Percentiles rank a stretch among this genome's conserved stretches.
Conservation (phyloP, 2,113 vertebrate species). For the Cygnus atratus region DNA sequence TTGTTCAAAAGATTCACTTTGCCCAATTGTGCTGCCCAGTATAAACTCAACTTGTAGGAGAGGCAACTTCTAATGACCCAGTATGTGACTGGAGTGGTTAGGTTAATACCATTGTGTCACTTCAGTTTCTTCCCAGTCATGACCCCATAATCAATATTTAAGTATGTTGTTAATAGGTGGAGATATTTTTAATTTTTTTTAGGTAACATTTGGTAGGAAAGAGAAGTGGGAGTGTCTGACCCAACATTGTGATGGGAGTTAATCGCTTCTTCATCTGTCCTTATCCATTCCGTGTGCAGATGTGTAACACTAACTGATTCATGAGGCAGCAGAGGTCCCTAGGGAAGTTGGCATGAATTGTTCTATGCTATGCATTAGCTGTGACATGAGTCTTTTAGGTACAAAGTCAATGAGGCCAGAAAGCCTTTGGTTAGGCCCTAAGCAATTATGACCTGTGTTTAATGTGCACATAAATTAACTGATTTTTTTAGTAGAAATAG, state of each 20-base stretch:
- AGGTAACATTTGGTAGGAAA: conserved; percentile 12
- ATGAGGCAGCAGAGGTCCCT: not conserved
- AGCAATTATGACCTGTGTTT: not conserved
- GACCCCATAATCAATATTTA: not conserved
- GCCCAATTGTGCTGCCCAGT: fast-evolving
- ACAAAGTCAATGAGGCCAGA: not conserved
- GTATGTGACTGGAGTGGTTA: not conserved
- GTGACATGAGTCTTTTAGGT: not conserved
- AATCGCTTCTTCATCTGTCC: not conserved
- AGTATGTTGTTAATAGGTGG: not conserved
- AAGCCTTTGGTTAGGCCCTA: not conserved
- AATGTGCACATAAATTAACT: not conserved
- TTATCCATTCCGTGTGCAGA: conserved; percentile 20
- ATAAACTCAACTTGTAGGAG: not conserved
- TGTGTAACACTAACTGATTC: not conserved
- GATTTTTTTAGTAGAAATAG: not conserved
- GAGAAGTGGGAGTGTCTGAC: conserved; percentile 34
- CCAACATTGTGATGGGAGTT: not conserved
- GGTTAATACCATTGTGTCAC: not conserved
- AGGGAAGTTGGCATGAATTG: not conserved
- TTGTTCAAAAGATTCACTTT: not conserved
- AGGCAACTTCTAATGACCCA: not conserved
- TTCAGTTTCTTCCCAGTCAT: not conserved
- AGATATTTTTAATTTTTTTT: not conserved
- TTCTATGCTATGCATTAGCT: not conserved